phyloP scores from a whole-genome alignment of 2,113 vertebrate species.

The Seriola rivoliana region DNA sequence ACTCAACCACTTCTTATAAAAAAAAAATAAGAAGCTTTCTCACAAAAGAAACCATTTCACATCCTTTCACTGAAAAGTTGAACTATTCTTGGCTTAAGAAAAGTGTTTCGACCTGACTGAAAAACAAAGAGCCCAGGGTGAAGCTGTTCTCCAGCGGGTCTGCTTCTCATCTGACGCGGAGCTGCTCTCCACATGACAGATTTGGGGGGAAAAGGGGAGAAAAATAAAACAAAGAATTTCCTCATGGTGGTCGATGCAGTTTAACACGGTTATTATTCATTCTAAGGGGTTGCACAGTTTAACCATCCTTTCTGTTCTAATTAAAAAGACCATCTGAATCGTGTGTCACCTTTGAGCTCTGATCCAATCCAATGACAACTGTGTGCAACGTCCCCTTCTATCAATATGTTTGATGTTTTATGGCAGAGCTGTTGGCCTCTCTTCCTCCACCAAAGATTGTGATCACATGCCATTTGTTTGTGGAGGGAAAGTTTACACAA shows the following conservation, averaged over 20 bases:
- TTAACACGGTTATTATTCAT: neutral
- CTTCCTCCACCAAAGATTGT: neutral
- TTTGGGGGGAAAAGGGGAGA: neutral
- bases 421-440: neutral
- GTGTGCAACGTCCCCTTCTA: neutral
- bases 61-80: neutral
- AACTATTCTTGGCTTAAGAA: neutral
- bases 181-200: conserved; percentile 18
- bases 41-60: neutral
- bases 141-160: neutral
- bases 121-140: neutral
- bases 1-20: neutral
- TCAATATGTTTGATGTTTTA: conserved; percentile 20
- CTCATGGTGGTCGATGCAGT: neutral
- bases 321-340: neutral
- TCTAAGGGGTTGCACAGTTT: neutral
- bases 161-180: conserved; percentile 7
- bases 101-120: neutral
- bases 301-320: neutral
- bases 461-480: neutral
- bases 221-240: neutral
- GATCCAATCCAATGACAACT: conserved; percentile 3
- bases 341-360: neutral
- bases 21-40: accelerated
- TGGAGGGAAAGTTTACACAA: neutral